Conservation (phyloP, 2,888 invertebrate species). For the Furcula furcula region DNA sequence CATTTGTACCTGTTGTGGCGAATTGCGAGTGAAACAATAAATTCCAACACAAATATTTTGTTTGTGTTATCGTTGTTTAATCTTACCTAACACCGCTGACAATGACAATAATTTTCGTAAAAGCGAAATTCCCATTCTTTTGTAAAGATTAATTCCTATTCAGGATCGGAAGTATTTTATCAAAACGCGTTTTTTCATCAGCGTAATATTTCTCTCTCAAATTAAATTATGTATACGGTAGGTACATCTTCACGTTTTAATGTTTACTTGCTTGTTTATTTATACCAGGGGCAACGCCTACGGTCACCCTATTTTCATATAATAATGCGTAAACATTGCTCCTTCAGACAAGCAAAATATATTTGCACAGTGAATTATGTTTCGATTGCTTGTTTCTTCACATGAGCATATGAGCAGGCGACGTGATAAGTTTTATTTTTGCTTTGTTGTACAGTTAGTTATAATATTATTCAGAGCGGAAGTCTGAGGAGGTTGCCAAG, state of each 20-base stretch:
- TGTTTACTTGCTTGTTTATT: constrained; percentile 24
- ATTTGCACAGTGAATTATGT: constrained; percentile 12
- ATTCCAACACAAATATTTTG: constrained; percentile 4
- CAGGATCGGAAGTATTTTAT: constrained; percentile 30
- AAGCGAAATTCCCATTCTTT: constrained; percentile 43
- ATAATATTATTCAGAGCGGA: constrained; percentile 76
- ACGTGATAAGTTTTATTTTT: constrained; percentile 54
- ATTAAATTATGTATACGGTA: constrained; percentile 29
- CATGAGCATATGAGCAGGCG: constrained; percentile 27
- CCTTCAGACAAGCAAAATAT: constrained; percentile 16
- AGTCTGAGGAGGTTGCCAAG: constrained; percentile 75
- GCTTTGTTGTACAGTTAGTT: constrained; percentile 64
- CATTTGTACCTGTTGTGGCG: no score
- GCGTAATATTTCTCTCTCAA: constrained; percentile 20
- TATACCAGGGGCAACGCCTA: constrained; percentile 15
- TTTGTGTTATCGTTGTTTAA: constrained; percentile 22
- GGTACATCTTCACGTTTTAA: constrained; percentile 23
- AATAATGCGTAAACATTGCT: constrained; percentile 7
- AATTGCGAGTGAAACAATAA: neutral
- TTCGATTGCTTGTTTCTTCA: constrained; percentile 8
- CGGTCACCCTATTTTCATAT: constrained; percentile 1
- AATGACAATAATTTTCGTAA: constrained; percentile 51
- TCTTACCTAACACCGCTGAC: constrained; percentile 37
- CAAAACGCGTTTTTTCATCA: constrained; percentile 29
- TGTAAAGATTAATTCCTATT: constrained; percentile 45